Evolutionary conservation across 2,797 vertebrate species (phyloP).

Genomic region (Xiphophorus birchmanni): DNA sequence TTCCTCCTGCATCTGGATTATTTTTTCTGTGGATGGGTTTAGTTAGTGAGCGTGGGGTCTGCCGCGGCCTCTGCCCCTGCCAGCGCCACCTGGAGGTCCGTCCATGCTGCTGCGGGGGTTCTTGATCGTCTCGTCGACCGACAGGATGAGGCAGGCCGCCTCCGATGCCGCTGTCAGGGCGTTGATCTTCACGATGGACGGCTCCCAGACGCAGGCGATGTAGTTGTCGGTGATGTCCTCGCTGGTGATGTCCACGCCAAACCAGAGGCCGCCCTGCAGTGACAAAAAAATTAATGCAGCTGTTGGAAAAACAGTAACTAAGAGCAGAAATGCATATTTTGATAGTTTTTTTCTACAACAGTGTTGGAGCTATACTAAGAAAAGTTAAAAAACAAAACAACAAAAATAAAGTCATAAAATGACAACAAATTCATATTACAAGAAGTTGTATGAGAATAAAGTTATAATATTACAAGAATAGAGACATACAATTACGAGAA

Average conservation of each 20-base stretch:
- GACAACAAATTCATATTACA: too few relatives aligned
- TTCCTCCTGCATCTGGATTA: conserved; percentile 21
- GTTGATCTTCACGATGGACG: conserved; percentile 91
- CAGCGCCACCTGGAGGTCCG: conserved; percentile 65
- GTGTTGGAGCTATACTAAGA: too few relatives aligned
- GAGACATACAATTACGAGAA: too few relatives aligned
- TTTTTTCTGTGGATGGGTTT: conserved; percentile 14
- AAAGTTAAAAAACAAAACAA: too few relatives aligned
- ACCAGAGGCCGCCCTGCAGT: conserved; percentile 91
- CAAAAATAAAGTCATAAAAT: too few relatives aligned
- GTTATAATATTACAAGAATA: too few relatives aligned
- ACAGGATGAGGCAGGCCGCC: conserved; percentile 95
- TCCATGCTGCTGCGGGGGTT: conserved; percentile 90
- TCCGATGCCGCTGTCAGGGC: conserved; percentile 94
- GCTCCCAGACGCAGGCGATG: conserved; percentile 92
- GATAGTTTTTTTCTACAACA: too few relatives aligned
- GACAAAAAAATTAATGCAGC: background rate
- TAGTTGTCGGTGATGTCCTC: conserved; percentile 98
- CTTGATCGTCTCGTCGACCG: conserved; percentile 96
- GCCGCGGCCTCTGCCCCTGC: conserved; percentile 85
- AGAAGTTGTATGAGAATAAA: too few relatives aligned
- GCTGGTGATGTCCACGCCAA: conserved; percentile 93
- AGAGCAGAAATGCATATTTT: background rate
- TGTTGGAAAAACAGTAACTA: background rate
- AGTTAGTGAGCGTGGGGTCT: conserved; percentile 84